phyloP scores from a whole-genome alignment of 2,888 invertebrate genomes.

The Melanotus villosus region DNA sequence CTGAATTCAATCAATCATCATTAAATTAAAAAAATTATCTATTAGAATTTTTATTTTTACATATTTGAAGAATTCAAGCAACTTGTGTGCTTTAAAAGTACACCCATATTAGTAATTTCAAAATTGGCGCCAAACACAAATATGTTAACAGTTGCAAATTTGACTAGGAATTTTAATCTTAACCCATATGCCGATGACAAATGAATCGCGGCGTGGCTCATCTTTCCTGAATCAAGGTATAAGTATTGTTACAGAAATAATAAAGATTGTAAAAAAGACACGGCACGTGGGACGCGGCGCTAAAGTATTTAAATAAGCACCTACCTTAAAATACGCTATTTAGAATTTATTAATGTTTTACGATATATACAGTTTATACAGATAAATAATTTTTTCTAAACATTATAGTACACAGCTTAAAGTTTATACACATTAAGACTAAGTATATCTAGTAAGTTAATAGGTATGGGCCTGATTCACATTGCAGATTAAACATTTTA shows the following conservation, averaged over 20 bases:
- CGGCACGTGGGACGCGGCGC: neutral
- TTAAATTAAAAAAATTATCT: no score
- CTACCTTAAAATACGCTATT: slow-evolving; percentile 36
- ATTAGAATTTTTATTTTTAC: no score
- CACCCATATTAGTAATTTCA: no score
- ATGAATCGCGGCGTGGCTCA: no score
- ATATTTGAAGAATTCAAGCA: no score
- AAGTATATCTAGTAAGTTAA: slow-evolving; percentile 30
- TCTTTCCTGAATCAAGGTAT: no score
- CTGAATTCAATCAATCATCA: no score
- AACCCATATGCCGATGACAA: no score
- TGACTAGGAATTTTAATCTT: no score
- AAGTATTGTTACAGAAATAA: neutral
- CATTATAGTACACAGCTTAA: slow-evolving; percentile 51
- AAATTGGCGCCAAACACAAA: no score
- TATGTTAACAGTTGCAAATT: no score
- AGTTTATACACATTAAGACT: slow-evolving; percentile 36
- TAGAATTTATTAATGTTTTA: slow-evolving; percentile 51
- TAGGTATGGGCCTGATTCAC: slow-evolving; percentile 33
- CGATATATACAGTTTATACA: slow-evolving; percentile 54
- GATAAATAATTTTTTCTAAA: slow-evolving; percentile 53
- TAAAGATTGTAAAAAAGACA: neutral
- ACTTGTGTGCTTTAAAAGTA: no score
- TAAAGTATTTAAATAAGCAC: neutral
- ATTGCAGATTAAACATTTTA: slow-evolving; percentile 16